A percentile compares a stretch with the other conserved stretches of the same genome.
Evolutionary conservation across 2,113 vertebrate genomes (phyloP).

Genomic region (Hystrix cristata): DNA sequence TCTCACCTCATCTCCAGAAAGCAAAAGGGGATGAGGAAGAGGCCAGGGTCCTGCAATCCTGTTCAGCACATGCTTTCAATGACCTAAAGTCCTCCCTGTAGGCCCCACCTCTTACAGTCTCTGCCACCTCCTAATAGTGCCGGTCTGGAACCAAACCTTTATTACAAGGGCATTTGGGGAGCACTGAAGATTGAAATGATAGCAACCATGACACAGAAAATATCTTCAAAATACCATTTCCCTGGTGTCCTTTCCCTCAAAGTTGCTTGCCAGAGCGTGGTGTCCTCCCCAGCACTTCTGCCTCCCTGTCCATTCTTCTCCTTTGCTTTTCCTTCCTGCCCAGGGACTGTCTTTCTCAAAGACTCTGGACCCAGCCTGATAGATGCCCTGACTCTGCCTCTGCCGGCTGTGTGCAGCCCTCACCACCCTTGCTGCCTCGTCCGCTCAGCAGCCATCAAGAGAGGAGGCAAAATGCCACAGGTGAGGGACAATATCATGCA

Average conservation of each 20-base stretch:
- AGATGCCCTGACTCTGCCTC: neutral
- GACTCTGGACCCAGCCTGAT: neutral
- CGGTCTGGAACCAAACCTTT: neutral
- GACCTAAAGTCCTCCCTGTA: neutral
- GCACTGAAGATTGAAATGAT: neutral
- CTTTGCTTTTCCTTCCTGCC: neutral
- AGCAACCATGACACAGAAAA: neutral
- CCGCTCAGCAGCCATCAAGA: neutral
- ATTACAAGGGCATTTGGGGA: neutral
- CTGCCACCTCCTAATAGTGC: neutral
- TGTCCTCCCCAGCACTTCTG: neutral
- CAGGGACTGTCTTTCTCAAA: neutral
- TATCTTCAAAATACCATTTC: neutral
- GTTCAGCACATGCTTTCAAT: neutral
- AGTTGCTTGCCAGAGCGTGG: neutral
- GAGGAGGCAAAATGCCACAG: neutral
- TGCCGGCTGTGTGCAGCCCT: neutral
- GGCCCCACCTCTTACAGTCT: neutral
- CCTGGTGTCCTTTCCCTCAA: neutral
- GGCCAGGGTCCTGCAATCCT: neutral
- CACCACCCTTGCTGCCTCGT: neutral
- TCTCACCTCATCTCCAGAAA: neutral
- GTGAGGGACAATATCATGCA: accelerated
- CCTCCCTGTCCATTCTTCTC: neutral
- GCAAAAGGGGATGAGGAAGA: neutral